Evolutionary conservation across 2,113 vertebrate genomes (phyloP), one percentile per base, ranked within the genome.

Genomic region (Capreolus pygargus): DNA sequence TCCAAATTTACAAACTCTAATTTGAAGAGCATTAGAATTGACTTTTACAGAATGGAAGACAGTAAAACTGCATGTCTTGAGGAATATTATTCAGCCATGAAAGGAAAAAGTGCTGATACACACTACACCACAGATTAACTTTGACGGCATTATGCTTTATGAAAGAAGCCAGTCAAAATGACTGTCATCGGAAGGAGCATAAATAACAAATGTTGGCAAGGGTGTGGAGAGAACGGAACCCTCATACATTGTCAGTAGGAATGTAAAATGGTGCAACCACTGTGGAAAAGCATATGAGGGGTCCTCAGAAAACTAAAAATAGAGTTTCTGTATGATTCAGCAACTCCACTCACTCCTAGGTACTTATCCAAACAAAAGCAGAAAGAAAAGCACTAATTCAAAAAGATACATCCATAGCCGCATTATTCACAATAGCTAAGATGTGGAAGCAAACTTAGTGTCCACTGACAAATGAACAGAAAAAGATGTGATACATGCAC

Each of bases 81-180:
- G 39, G 58, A 67, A 27, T 21, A 17, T 15, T 6, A 1, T 4
- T 13, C 25, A 15, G 30, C 85, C 33, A 1, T 2, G 19, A 43
- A 33, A 19, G 33, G 54, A 60, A 17, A 33, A 19, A 13, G 7
- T 3, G 0, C 2, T 6, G 60, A 17, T 2, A 1, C 6, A 5
- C 0, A 0, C n/a, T 7, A 2, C 25, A 2, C 45, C 23, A 1
- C 8, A 7, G 16, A 7, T 2, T 52, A 33, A 19, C 16, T 33
- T 1, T 39, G 45, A 6, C 4, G 12, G 30, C 78, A 19, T 81
- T 81, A 21, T 7, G 47, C 7, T 0, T 10, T 2, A 1, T 17
- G 4, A 50, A 76, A 27, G 21, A 50, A 88, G 45, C 45, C n/a
- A 3, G 78, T 61, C 67, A 21, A 19, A 52, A 33, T 11, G 78